These are phyloP conservation scores for Aix galericulata DNA, from an alignment of 2,113 vertebrate genomes.

Conservation along the genomic window DNA sequence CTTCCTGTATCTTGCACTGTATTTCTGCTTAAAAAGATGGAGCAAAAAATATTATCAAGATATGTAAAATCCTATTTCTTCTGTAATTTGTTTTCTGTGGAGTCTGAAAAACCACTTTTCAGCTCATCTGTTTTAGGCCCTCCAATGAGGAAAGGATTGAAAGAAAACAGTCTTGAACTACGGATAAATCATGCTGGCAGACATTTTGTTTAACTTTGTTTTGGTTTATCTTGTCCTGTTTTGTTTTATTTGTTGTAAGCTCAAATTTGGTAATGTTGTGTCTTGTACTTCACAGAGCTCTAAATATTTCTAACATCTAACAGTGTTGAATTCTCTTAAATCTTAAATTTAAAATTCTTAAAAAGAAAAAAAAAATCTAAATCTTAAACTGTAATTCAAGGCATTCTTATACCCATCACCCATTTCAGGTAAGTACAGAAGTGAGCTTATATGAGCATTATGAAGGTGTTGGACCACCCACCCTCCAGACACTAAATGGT, in stretches of 20 bases:
- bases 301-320: background rate
- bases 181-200: background rate
- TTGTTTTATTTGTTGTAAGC: background rate
- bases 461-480: background rate
- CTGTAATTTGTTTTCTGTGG: background rate
- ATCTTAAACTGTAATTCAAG: background rate
- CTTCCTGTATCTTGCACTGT: background rate
- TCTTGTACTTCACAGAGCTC: background rate
- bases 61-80: background rate
- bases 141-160: background rate
- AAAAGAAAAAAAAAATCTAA: background rate
- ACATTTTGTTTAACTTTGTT: background rate
- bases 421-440: background rate
- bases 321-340: background rate
- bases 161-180: background rate
- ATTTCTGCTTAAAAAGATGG: background rate
- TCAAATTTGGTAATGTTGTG: background rate
- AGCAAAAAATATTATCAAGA: background rate
- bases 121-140: background rate
- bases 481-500: background rate
- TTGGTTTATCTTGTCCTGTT: too few relatives aligned
- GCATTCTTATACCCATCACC: background rate
- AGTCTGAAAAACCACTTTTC: background rate
- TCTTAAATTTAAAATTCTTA: background rate
- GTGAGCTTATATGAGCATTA: background rate